Base-by-base conservation (phyloP, 1,140 invertebrate species). In the Drosophila quadrilineata region DNA sequence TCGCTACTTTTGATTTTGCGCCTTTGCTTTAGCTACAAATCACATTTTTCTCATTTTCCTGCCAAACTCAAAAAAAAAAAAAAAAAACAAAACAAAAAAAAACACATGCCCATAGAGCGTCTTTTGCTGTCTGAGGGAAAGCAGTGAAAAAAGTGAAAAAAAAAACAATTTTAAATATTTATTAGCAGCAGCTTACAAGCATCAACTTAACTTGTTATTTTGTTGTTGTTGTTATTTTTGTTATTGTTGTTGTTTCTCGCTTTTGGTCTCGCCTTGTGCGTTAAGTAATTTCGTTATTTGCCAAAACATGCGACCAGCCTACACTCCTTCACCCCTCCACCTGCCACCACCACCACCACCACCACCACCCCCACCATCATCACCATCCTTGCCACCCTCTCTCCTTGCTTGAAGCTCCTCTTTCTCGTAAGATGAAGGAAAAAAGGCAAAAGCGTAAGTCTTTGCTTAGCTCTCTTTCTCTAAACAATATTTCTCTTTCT, bases 221-320 rank as follows among this genome's bases (percentile, higher is more conserved):
- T 19, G 35, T 9, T 17, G 21, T 17, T 28, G 22, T 35, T 49
- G 26, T 26, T 65, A 33, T 19, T 58, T 6, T 6, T 29, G 24
- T 22, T 40, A 24, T 40, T 40, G 14, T 17, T 17, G 19, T 24
- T 57, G 36, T 43, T 52, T 56, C 57, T 72, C 65, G 67, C 29
- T 41, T 45, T 45, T 65, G 53, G 48, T 58, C 26, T 56, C 43
- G 22, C 53, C 45, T 58, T 12, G 48, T 57, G 56, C 70, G 74
- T 66, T 85, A 85, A 85, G 79, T 85, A 85, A 85, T 85, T 85
- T 85, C 52, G 71, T 85, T 85, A 85, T 85, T 79, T 79, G 75
- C 80, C 79, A 79, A 64, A n/a, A 74, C 79, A 68, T 59, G 73
- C 66, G 66, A 67, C 65, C 69, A 71, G 60, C 36, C n/a, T n/a